Conservation (phyloP, 2,797 vertebrate species). For the Acrossocheilus fasciatus region DNA sequence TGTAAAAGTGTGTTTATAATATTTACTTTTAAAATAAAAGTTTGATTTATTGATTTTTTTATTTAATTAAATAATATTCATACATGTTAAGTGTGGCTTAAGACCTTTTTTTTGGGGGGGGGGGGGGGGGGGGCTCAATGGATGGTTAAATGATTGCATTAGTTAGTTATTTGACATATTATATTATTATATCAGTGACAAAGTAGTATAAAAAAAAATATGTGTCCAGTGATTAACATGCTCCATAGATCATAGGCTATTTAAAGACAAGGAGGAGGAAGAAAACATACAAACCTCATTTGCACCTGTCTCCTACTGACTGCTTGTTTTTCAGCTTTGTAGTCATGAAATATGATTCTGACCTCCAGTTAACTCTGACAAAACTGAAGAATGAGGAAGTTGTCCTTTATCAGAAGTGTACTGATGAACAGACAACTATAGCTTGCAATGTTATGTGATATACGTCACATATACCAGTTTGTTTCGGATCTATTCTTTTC, state of each 20-base stretch:
- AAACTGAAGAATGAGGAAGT: constrained; percentile 29
- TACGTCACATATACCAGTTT: background rate
- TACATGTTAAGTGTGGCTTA: background rate
- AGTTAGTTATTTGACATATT: background rate
- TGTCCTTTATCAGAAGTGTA: background rate
- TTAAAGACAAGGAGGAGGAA: background rate
- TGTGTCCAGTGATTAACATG: background rate
- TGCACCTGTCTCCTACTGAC: background rate
- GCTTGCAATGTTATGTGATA: background rate
- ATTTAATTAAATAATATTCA: background rate
- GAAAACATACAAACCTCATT: background rate
- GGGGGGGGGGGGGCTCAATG: too few relatives aligned
- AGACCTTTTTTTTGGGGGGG: too few relatives aligned
- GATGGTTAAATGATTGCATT: background rate
- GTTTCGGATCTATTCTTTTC: background rate
- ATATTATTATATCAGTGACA: background rate
- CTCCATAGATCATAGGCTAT: background rate
- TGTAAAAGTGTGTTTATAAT: background rate
- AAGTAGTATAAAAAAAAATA: background rate
- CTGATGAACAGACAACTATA: background rate
- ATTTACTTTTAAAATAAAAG: background rate
- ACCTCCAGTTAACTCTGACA: constrained; percentile 17
- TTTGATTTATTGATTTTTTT: background rate
- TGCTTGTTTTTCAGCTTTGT: constrained; percentile 13
- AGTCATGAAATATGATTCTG: background rate